Percentiles rank a stretch among this genome's conserved stretches.
Evolutionary conservation across 1,140 invertebrate genomes (phyloP).

Genomic region (Nasonia longicornis): DNA sequence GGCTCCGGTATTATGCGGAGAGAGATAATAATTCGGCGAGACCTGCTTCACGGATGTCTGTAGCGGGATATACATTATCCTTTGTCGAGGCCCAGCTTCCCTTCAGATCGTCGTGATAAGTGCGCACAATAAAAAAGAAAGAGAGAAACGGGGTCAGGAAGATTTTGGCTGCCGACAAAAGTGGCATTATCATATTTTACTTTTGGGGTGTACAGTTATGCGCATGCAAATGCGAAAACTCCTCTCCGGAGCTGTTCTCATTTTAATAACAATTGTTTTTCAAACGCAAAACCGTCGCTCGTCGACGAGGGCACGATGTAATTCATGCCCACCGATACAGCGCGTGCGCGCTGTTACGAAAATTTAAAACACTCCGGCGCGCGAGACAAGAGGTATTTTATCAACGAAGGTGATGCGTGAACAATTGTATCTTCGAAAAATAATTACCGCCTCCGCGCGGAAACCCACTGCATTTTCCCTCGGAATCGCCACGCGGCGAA

Average conservation of each 20-base stretch:
- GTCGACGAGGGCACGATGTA: too few species aligned
- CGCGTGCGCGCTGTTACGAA: not conserved
- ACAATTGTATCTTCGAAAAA: constrained; percentile 20
- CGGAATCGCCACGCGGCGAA: not conserved
- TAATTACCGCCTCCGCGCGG: constrained; percentile 16
- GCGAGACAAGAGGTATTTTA: not conserved
- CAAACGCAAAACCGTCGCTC: not conserved
- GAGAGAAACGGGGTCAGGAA: constrained; percentile 28
- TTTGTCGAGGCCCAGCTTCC: constrained; percentile 31
- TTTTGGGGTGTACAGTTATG: constrained; percentile 19
- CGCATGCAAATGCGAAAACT: not conserved
- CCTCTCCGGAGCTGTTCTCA: not conserved
- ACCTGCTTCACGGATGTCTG: constrained; percentile 35
- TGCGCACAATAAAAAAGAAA: not conserved
- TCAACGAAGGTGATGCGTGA: not conserved
- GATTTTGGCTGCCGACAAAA: constrained; percentile 31
- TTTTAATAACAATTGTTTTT: not conserved
- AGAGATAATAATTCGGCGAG: constrained; percentile 35
- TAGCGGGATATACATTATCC: constrained; percentile 27
- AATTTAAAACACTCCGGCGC: too few species aligned
- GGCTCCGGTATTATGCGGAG: constrained; percentile 27
- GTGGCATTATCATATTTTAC: constrained; percentile 35
- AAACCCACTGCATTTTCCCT: constrained; percentile 8
- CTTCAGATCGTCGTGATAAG: constrained; percentile 22
- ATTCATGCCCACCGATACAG: not conserved